Evolutionary conservation across 1,140 invertebrate genomes (phyloP).

Genomic region (Saccostrea glomerata): DNA sequence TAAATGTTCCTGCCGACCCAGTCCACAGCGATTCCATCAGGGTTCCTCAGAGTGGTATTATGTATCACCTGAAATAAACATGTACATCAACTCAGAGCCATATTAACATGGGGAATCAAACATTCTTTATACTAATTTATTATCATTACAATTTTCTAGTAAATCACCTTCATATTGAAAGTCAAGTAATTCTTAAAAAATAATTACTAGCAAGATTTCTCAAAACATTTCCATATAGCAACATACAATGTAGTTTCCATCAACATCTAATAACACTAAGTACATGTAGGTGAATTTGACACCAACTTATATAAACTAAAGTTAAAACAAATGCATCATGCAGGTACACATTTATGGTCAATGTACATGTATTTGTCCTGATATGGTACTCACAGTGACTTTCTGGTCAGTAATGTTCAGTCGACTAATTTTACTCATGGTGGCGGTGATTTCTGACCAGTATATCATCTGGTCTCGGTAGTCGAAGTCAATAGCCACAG

Average conservation of each 20-base stretch:
- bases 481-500: slow-evolving; percentile 91
- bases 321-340: no score
- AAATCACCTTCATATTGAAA: not conserved
- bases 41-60: slow-evolving; percentile 70
- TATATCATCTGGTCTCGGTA: slow-evolving; percentile 88
- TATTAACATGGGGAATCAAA: not conserved
- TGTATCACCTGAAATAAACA: slow-evolving; percentile 66
- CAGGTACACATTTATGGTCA: no score
- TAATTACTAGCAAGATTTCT: no score
- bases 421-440: slow-evolving; percentile 86
- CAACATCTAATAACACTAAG: no score
- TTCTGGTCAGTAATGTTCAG: slow-evolving; percentile 69
- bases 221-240: no score
- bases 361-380: not conserved
- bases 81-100: not conserved
- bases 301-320: no score
- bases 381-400: slow-evolving; percentile 5
- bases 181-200: no score
- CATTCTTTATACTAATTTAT: not conserved
- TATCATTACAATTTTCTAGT: not conserved
- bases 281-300: no score
- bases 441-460: slow-evolving; percentile 91
- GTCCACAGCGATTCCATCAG: slow-evolving; percentile 97
- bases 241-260: no score
- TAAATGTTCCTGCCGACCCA: slow-evolving; percentile 97